These are phyloP conservation scores for Drosophila parabipectinata DNA, from an alignment of 1,140 invertebrate species.

Conservation along the genomic window DNA sequence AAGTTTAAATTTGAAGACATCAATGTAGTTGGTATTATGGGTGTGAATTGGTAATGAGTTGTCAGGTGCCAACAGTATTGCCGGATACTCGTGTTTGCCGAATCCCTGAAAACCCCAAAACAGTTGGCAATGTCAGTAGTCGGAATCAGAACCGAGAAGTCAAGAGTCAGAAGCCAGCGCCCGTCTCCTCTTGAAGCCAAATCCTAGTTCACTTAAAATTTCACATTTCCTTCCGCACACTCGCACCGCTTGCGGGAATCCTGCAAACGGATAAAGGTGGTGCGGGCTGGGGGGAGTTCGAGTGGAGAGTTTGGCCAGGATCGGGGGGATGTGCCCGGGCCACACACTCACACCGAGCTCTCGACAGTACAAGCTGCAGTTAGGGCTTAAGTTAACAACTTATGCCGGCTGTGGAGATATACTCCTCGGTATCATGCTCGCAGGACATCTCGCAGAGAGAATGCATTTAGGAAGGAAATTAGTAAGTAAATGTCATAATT, in stretches of 20 bases:
- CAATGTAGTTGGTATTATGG: background rate
- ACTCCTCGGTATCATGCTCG: constrained; percentile 5
- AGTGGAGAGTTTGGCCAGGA: background rate
- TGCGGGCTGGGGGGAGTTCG: background rate
- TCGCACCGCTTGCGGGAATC: constrained; percentile 35
- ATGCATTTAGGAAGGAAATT: constrained; percentile 81
- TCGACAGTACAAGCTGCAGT: constrained; percentile 47
- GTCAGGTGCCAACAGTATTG: constrained; percentile 3
- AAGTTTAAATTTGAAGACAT: background rate
- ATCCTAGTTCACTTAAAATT: constrained; percentile 51
- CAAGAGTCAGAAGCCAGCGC: constrained; percentile 20
- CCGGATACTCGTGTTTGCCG: constrained; percentile 6
- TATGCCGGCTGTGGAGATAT: constrained; percentile 57
- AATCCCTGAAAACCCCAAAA: constrained; percentile 17
- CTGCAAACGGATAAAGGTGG: constrained; percentile 13
- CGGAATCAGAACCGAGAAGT: background rate
- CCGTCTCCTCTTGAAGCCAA: constrained; percentile 24
- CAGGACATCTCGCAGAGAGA: constrained; percentile 43
- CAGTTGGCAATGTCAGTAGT: constrained; percentile 15
- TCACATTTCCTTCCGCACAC: constrained; percentile 52
- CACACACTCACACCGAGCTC: constrained; percentile 29
- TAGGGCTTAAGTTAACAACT: constrained; percentile 79
- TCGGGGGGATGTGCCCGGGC: constrained; percentile 3
- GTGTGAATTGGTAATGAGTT: background rate
- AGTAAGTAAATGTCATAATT: constrained; percentile 81